Percentiles rank a stretch among this genome's conserved stretches.
Conservation (phyloP, 1,140 invertebrate species). For the Pectinophora gossypiella region DNA sequence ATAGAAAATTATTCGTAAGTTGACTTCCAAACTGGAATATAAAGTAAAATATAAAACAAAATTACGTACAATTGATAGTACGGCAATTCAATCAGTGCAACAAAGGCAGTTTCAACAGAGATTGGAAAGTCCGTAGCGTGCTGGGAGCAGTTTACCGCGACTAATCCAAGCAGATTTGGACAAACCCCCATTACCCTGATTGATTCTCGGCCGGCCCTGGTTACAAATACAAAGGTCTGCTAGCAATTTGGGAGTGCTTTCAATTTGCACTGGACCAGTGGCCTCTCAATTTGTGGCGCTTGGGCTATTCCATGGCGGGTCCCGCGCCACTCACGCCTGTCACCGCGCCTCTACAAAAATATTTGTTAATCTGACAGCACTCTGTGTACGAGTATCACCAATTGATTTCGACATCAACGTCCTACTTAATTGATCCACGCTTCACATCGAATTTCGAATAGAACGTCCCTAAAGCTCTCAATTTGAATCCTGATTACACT, state of each 20-base stretch:
- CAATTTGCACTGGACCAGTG: constrained; percentile 54
- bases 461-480: too few relatives aligned
- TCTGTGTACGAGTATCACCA: too few relatives aligned
- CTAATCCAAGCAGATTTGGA: constrained; percentile 59
- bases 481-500: too few relatives aligned
- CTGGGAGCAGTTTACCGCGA: constrained; percentile 35
- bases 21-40: too few relatives aligned
- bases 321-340: neutral
- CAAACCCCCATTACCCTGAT: constrained; percentile 66
- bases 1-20: too few relatives aligned
- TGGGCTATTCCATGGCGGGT: constrained; percentile 2
- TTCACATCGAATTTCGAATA: too few relatives aligned
- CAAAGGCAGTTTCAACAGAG: constrained; percentile 28
- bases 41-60: too few relatives aligned
- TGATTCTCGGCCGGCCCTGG: constrained; percentile 52
- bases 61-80: neutral
- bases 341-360: too few relatives aligned
- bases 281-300: constrained; percentile 37
- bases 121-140: constrained; percentile 33
- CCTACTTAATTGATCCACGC: too few relatives aligned
- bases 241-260: constrained; percentile 56
- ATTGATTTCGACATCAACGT: too few relatives aligned
- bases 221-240: constrained; percentile 59
- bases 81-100: constrained; percentile 25
- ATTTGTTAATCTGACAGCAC: too few relatives aligned